Evolutionary conservation across 1,140 invertebrate species (phyloP).

Genomic region (Muscidifurax raptorellus): DNA sequence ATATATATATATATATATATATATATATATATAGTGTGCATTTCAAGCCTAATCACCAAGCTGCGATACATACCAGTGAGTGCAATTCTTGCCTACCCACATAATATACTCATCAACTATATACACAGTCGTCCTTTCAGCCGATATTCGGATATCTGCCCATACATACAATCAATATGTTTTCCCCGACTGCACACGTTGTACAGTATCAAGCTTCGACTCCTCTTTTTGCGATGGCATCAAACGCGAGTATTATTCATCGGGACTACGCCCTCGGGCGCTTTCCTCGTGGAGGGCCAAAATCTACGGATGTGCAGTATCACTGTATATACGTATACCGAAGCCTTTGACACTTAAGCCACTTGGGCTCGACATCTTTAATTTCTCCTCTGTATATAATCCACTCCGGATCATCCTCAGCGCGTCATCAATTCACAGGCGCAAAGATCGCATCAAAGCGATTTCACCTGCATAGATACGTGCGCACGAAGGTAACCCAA

Average conservation of each 20-base stretch:
- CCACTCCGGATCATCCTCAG: too few relatives aligned
- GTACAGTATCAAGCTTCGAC: neutral
- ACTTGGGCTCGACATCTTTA: too few relatives aligned
- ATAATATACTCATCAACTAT: too few relatives aligned
- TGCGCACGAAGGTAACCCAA: neutral
- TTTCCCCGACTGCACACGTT: neutral
- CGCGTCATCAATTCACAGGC: too few relatives aligned
- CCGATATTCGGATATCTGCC: neutral
- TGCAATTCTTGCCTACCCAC: too few relatives aligned
- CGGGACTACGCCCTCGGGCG: too few relatives aligned
- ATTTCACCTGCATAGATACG: neutral
- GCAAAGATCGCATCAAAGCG: neutral
- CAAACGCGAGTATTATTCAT: neutral
- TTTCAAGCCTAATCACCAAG: too few relatives aligned
- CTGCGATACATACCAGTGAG: too few relatives aligned
- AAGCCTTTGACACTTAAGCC: too few relatives aligned
- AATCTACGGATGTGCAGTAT: neutral
- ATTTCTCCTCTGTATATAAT: neutral
- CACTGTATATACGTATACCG: too few relatives aligned
- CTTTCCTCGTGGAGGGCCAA: neutral
- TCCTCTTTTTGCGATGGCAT: neutral
- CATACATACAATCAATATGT: neutral
- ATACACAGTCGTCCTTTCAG: neutral
- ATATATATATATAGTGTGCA: too few relatives aligned
- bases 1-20: too few relatives aligned